A percentile compares a stretch with the other conserved stretches of the same genome.
phyloP scores from a whole-genome alignment of 2,888 invertebrate genomes.

The Spodoptera picta region DNA sequence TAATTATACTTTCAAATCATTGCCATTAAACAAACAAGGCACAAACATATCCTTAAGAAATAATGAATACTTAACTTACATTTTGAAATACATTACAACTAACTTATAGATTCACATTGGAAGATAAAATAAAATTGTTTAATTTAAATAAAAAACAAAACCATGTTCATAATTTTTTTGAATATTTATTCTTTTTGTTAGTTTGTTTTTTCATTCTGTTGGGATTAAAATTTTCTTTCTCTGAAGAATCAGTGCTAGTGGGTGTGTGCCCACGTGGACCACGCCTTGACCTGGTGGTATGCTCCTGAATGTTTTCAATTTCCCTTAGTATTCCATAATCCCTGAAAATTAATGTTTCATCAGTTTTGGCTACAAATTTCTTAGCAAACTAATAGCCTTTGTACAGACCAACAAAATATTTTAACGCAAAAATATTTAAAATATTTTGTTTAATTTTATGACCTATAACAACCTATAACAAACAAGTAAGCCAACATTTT shows the following conservation, averaged over 20 bases:
- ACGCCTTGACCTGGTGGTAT: constrained; percentile 58
- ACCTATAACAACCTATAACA: too few relatives aligned
- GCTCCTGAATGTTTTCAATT: constrained; percentile 58
- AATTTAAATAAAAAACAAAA: neutral
- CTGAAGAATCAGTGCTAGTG: constrained; percentile 80
- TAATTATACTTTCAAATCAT: constrained; percentile 9
- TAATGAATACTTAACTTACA: constrained; percentile 9
- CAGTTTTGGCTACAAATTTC: too few relatives aligned
- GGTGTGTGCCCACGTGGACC: constrained; percentile 72
- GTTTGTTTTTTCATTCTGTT: constrained; percentile 68
- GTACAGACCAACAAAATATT: too few relatives aligned
- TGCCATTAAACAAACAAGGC: constrained; percentile 16
- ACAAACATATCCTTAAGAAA: constrained; percentile 7
- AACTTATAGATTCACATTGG: constrained; percentile 2
- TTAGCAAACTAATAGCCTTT: too few relatives aligned
- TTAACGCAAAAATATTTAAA: too few relatives aligned
- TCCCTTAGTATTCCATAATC: constrained; percentile 67
- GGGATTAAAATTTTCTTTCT: constrained; percentile 83
- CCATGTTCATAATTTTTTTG: constrained; percentile 56
- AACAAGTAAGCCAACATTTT: too few relatives aligned
- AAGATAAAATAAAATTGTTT: constrained; percentile 1
- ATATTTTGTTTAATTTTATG: too few relatives aligned
- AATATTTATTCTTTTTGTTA: constrained; percentile 59
- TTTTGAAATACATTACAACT: constrained; percentile 8
- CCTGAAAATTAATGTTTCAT: constrained; percentile 62